Percentiles rank a stretch among this genome's conserved stretches.
These are phyloP conservation scores for Rhinoraja longicauda DNA, from an alignment of 2,797 vertebrate genomes.

Conservation along the genomic window DNA sequence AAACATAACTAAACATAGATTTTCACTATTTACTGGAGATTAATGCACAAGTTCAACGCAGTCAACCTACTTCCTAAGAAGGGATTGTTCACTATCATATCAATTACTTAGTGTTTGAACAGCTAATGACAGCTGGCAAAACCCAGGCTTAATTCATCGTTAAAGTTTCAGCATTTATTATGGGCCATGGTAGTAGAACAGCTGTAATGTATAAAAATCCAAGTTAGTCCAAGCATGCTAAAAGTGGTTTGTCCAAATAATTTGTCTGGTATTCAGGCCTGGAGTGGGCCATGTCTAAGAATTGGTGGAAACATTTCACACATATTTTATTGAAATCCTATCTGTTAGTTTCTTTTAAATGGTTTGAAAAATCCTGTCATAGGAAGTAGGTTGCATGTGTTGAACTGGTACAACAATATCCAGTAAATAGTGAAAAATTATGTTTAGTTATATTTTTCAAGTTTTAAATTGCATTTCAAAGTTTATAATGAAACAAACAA, in stretches of 20 bases:
- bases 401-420: neutral
- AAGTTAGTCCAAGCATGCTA: neutral
- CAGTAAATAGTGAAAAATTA: neutral
- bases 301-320: neutral
- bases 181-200: neutral
- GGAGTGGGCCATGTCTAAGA: neutral
- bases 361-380: neutral
- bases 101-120: no score
- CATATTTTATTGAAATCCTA: neutral
- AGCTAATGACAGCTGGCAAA: no score
- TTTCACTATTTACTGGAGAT: neutral
- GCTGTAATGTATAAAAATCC: neutral
- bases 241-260: neutral
- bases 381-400: neutral
- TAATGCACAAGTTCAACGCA: neutral
- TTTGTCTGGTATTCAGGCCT: neutral
- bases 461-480: no score
- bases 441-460: neutral
- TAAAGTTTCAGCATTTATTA: no score
- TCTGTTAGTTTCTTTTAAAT: neutral
- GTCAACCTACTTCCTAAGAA: neutral
- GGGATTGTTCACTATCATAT: neutral
- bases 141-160: no score
- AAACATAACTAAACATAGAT: neutral
- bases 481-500: no score